Conservation (phyloP, 92 coral and sea anemone species). For the Epizoanthus stellaris region DNA sequence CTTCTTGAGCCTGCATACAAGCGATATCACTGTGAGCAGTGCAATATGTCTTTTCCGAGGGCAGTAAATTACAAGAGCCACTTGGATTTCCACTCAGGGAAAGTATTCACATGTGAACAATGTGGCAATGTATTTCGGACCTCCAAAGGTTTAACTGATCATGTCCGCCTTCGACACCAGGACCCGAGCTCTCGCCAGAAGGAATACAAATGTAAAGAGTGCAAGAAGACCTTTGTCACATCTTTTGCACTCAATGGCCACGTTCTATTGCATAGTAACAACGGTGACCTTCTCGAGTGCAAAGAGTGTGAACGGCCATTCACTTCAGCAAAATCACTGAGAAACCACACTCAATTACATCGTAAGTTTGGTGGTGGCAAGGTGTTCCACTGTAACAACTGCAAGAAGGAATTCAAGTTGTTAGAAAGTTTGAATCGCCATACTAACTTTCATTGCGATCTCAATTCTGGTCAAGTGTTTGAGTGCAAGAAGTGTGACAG, state of each 20-base stretch:
- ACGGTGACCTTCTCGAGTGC: neutral
- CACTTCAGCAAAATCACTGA: neutral
- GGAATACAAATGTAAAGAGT: constrained; percentile 5
- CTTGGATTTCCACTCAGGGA: constrained; percentile 12
- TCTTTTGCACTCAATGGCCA: neutral
- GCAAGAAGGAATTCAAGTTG: neutral
- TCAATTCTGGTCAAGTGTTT: constrained; percentile 18
- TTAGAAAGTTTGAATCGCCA: constrained; percentile 10
- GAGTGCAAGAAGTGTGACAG: constrained; percentile 9
- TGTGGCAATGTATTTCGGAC: constrained; percentile 12
- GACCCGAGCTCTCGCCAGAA: neutral
- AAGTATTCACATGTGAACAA: neutral
- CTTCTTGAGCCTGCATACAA: constrained; percentile 8
- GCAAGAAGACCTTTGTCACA: constrained; percentile 8
- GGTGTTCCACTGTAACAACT: constrained; percentile 3
- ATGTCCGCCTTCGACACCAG: neutral
- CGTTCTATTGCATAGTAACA: neutral
- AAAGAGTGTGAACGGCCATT: constrained; percentile 9
- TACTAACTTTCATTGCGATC: constrained; percentile 15
- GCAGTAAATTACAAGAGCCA: neutral
- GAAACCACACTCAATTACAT: neutral
- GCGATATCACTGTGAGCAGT: constrained; percentile 20
- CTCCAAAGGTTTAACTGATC: constrained; percentile 8
- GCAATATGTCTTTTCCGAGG: constrained; percentile 5
- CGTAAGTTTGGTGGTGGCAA: neutral